Conservation (phyloP, 2,797 vertebrate species). For the Clamator glandarius region DNA sequence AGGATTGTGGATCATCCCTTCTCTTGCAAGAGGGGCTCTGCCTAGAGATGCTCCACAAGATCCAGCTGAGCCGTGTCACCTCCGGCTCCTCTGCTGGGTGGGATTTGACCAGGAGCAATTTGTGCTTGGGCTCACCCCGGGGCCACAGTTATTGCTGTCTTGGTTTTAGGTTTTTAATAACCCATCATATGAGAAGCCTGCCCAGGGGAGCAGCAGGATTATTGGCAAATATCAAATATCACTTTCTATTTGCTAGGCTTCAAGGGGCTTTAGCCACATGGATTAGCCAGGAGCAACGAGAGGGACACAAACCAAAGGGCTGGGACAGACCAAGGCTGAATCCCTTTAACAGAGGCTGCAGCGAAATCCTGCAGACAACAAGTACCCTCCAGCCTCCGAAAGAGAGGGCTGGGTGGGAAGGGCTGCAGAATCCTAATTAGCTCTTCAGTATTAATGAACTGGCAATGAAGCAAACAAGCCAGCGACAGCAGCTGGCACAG, state of each 20-base stretch:
- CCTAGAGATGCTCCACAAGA: not conserved
- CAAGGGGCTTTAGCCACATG: constrained; percentile 29
- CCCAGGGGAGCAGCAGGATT: constrained; percentile 53
- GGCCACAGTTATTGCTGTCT: constrained; percentile 38
- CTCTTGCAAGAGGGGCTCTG: not conserved
- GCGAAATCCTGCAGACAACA: not conserved
- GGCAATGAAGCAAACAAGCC: constrained; percentile 12
- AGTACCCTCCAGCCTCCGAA: constrained; percentile 3
- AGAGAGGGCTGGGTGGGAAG: not conserved
- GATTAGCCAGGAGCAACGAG: not conserved
- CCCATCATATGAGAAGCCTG: constrained; percentile 55
- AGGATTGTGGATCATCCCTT: not conserved
- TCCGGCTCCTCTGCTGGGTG: not conserved
- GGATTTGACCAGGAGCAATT: not conserved
- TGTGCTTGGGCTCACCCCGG: not conserved
- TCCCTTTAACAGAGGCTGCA: not conserved
- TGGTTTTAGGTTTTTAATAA: constrained; percentile 64
- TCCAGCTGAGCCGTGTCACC: not conserved
- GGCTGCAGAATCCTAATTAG: constrained; percentile 65
- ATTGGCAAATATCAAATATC: constrained; percentile 70
- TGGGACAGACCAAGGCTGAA: not conserved
- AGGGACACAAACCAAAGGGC: not conserved
- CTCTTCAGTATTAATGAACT: constrained; percentile 48
- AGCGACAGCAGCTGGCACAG: not conserved
- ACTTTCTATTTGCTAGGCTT: constrained; percentile 50